Percentiles rank a stretch among this genome's conserved stretches.
Evolutionary conservation across 2,113 vertebrate species (phyloP).

Genomic region (Barnardius zonarius): DNA sequence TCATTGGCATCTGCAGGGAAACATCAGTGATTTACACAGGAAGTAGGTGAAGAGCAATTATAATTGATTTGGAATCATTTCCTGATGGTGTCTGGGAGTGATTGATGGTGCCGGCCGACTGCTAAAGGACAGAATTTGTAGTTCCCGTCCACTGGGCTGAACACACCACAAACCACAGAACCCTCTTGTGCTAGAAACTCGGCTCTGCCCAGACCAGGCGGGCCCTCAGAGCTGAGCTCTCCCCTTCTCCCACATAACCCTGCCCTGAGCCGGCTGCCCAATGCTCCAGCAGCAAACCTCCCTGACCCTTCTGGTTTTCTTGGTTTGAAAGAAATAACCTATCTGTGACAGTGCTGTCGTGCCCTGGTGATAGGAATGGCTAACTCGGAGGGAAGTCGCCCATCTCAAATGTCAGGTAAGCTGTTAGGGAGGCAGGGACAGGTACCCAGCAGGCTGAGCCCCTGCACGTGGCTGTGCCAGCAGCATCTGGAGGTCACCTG

Average conservation of each 20-base stretch:
- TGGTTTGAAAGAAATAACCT: neutral
- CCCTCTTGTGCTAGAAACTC: neutral
- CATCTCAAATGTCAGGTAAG: neutral
- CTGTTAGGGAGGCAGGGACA: neutral
- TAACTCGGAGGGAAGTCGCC: neutral
- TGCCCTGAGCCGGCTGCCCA: neutral
- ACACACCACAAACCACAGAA: neutral
- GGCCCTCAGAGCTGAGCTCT: neutral
- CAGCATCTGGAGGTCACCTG: neutral
- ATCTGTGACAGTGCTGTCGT: neutral
- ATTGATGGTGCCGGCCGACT: constrained; percentile 53
- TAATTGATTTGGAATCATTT: constrained; percentile 73
- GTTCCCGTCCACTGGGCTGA: neutral
- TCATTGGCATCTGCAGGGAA: constrained; percentile 44
- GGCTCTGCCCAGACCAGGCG: neutral
- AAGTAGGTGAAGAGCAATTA: constrained; percentile 72
- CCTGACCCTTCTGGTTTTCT: neutral
- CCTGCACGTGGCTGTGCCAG: neutral
- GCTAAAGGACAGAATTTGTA: constrained; percentile 43
- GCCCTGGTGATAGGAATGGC: neutral
- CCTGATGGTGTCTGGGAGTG: constrained; percentile 58
- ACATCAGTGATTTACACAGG: constrained; percentile 62
- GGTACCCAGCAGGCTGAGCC: neutral
- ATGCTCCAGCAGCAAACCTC: neutral
- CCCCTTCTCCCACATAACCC: neutral